Percentiles rank a stretch among this genome's conserved stretches.
Conservation (phyloP, 2,797 vertebrate species). For the Mormyrops boulengeri region DNA sequence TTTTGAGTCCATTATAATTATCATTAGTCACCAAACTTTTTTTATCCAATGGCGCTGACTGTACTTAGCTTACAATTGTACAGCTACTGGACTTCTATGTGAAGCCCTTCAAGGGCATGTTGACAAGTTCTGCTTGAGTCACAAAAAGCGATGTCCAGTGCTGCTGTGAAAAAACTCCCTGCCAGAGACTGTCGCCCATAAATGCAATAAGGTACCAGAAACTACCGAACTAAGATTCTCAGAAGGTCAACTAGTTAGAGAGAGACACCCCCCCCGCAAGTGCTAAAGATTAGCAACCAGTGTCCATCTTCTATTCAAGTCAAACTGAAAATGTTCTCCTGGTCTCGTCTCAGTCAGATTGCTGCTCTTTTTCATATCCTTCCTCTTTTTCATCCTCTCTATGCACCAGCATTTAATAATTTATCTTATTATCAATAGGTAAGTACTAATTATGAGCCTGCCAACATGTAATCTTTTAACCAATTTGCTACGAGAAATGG, state of each 20-base stretch:
- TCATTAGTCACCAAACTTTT: neutral
- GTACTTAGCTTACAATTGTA: neutral
- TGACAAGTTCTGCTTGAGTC: neutral
- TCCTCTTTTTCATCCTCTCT: neutral
- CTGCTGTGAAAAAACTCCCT: neutral
- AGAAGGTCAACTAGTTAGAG: neutral
- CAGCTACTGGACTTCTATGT: neutral
- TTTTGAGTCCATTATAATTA: neutral
- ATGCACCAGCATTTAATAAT: neutral
- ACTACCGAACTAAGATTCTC: neutral
- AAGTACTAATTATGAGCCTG: neutral
- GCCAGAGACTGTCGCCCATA: neutral
- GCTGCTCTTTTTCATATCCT: neutral
- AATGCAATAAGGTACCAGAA: neutral
- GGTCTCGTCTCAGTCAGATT: neutral
- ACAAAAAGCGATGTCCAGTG: neutral
- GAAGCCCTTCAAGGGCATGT: neutral
- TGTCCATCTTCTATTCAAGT: neutral
- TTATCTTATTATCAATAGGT: conserved; percentile 1
- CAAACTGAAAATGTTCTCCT: neutral
- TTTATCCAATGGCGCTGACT: neutral
- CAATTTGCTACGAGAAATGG: neutral
- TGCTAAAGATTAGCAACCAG: neutral
- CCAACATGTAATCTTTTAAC: neutral
- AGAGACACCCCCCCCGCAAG: neutral